Conservation (phyloP, 2,797 vertebrate genomes). For the Tachyglossus aculeatus region DNA sequence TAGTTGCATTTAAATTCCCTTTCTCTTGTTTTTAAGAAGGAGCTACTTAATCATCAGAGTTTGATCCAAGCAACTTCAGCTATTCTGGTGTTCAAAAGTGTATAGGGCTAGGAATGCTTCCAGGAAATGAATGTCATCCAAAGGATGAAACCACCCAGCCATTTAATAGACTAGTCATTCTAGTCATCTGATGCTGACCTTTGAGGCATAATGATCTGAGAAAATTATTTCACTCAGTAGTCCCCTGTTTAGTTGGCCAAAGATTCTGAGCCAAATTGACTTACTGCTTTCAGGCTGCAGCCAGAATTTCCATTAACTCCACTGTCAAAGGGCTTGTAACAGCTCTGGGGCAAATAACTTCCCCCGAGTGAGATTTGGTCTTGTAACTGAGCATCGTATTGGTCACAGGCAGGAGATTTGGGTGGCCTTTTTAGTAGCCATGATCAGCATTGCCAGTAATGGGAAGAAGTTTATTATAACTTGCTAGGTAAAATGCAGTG, state of each 20-base stretch:
- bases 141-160: not conserved
- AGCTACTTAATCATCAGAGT: conserved; percentile 1
- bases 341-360: conserved; percentile 2
- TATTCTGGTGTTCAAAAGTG: not conserved
- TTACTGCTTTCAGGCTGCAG: not conserved
- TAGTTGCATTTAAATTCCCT: not conserved
- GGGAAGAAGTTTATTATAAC: not conserved
- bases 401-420: not conserved
- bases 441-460: not conserved
- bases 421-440: not conserved
- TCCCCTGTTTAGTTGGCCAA: not conserved
- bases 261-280: not conserved
- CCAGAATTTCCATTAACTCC: not conserved
- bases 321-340: not conserved
- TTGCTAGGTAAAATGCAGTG: not conserved
- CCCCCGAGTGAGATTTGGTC: not conserved
- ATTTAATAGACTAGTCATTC: not conserved
- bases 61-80: not conserved
- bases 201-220: not conserved
- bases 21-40: conserved; percentile 37
- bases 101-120: not conserved
- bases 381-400: not conserved
- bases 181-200: not conserved
- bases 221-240: not conserved
- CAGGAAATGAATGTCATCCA: not conserved